These are phyloP conservation scores for Xiphorhynchus elegans DNA, from an alignment of 2,113 vertebrate species.

Conservation along the genomic window DNA sequence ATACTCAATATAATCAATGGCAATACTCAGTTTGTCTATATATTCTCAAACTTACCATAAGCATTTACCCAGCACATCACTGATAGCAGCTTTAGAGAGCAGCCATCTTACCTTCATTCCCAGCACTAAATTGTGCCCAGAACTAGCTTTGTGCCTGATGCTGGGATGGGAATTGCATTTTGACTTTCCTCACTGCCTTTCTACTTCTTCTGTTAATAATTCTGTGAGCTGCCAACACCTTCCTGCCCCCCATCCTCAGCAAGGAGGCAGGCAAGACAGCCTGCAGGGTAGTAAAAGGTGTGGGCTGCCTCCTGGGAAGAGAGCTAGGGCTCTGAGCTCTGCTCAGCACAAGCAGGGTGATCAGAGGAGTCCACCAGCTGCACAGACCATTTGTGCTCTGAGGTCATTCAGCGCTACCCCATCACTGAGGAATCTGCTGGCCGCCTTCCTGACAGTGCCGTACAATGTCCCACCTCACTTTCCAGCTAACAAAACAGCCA, in stretches of 20 bases:
- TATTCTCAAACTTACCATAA: background rate
- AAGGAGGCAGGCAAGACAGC: background rate
- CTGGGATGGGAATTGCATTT: background rate
- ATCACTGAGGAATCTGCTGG: constrained; percentile 63
- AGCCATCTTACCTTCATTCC: accelerated
- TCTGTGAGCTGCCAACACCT: background rate
- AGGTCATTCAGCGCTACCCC: constrained; percentile 57
- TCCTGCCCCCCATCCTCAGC: background rate
- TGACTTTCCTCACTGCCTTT: background rate
- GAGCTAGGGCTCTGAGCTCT: background rate
- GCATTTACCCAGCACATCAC: background rate
- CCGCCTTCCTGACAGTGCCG: background rate
- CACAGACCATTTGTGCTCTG: constrained; percentile 51
- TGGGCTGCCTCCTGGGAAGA: background rate
- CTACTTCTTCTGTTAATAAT: background rate
- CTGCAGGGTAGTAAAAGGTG: background rate
- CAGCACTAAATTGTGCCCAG: background rate
- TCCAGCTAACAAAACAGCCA: background rate
- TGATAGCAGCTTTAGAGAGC: background rate
- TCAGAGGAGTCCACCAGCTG: constrained; percentile 50
- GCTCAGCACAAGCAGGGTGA: background rate
- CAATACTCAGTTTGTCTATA: background rate
- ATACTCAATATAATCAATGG: too few species aligned
- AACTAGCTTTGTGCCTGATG: background rate
- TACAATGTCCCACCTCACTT: background rate